Conservation (phyloP, 2,888 invertebrate species). For the Volucella bombylans region DNA sequence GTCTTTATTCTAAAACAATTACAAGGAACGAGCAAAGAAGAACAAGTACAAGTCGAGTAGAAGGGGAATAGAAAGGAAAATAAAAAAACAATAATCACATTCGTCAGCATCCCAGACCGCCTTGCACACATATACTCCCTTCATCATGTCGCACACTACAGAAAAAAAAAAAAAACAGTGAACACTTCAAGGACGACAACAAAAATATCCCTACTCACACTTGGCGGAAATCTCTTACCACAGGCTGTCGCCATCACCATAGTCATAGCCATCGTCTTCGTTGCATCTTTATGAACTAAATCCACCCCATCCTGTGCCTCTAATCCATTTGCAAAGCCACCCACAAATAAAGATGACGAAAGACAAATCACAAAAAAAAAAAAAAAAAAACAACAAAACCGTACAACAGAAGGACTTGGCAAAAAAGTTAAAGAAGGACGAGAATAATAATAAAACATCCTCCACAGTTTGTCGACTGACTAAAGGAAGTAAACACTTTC, state of each 20-base stretch:
- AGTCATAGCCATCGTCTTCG: background rate
- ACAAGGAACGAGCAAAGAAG: slow-evolving; percentile 23
- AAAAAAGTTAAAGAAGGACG: slow-evolving; percentile 9
- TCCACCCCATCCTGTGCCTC: background rate
- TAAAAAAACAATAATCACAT: slow-evolving; percentile 58
- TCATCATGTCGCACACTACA: slow-evolving; percentile 5
- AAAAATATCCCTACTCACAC: slow-evolving; percentile 65
- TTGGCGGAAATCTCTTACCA: slow-evolving; percentile 55
- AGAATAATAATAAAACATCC: slow-evolving; percentile 59
- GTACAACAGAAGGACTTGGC: background rate
- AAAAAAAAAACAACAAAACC: background rate
- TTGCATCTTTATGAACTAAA: slow-evolving; percentile 49
- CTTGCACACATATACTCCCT: background rate
- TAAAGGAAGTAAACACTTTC: slow-evolving; percentile 52
- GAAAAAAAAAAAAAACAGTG: slow-evolving; percentile 1
- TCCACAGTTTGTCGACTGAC: slow-evolving; percentile 51
- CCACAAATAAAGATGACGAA: slow-evolving; percentile 64
- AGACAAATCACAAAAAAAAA: slow-evolving; percentile 28
- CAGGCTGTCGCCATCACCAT: slow-evolving; percentile 31
- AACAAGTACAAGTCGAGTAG: slow-evolving; percentile 10
- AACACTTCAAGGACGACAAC: slow-evolving; percentile 61
- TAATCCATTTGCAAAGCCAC: slow-evolving; percentile 28
- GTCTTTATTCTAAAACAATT: slow-evolving; percentile 66
- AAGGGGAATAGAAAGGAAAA: slow-evolving; percentile 20
- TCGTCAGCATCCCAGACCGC: slow-evolving; percentile 9